phyloP scores from a whole-genome alignment of 2,113 vertebrate genomes.

The Triplophysa siluroides region DNA sequence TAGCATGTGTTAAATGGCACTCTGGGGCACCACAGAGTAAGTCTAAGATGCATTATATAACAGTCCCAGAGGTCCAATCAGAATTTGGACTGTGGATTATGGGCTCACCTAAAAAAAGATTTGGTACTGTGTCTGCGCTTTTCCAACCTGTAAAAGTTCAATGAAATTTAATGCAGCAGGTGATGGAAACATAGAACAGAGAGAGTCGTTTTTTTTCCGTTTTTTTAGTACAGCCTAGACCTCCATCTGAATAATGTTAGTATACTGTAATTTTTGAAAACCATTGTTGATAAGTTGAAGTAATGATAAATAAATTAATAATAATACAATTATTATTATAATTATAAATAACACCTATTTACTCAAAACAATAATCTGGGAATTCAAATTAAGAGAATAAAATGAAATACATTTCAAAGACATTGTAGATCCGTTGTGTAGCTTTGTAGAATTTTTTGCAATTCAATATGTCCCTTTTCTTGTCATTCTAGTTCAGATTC shows the following conservation, averaged over 20 bases:
- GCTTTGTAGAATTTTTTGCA: no score
- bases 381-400: no score
- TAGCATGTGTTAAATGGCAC: slow-evolving; percentile 57
- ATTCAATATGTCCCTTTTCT: no score
- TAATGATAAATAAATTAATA: no score
- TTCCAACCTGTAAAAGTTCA: slow-evolving; percentile 39
- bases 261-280: no score
- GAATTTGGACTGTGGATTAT: slow-evolving; percentile 68
- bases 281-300: no score
- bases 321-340: no score
- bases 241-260: slow-evolving; percentile 12
- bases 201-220: slow-evolving; percentile 33
- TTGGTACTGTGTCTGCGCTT: slow-evolving; percentile 27
- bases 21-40: slow-evolving; percentile 72
- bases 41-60: slow-evolving; percentile 71
- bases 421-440: no score
- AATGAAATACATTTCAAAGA: not conserved
- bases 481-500: no score
- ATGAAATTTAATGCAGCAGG: slow-evolving; percentile 39
- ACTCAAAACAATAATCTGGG: no score
- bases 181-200: slow-evolving; percentile 38
- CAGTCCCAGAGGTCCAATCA: slow-evolving; percentile 63
- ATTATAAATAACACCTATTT: no score
- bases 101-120: slow-evolving; percentile 50
- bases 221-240: slow-evolving; percentile 16